Base-by-base conservation (phyloP, 2,888 invertebrate species). In the Gymnoscelis rufifasciata region DNA sequence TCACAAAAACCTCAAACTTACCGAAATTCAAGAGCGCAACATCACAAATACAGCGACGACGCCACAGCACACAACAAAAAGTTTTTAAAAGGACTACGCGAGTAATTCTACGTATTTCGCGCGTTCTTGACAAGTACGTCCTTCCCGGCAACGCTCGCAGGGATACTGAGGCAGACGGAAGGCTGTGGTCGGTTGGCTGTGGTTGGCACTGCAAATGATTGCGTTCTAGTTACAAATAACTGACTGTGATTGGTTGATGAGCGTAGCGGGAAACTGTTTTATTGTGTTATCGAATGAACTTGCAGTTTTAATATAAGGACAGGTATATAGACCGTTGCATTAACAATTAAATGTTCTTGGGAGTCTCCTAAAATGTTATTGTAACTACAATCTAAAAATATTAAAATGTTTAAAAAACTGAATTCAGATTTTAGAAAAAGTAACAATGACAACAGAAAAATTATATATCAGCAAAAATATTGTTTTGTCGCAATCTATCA, bases 201-300 rank as follows among this genome's bases (percentile, higher is more conserved):
- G 45, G 50, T 43, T 44, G 62, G 63, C 59, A 66, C 71, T 72
- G 71, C 65, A 69, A 75, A 73, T 75, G 71, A 79, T 70, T 67
- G 66, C 59, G 64, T 69, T 71, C 70, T 49, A 75, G 69, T 77
- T 78, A 69, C 62, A 68, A 74, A 72, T 61, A 65, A 53, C 57
- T 57, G 54, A 60, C 41, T 40, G 54, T 46, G 37, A 54, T 64
- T 37, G 5, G 37, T 54, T 52, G 52, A 53, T 45, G 13, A 23
- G 43, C 27, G 8, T 8, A 29, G 43, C 43, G 47, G 24, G 43
- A 13, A 7, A 35, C 11, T 4, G 11, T 23, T 23, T 19, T 5
- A 19, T 19, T 19, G 19, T 19, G 5, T 19, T 19, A 19, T 19
- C 19, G 19, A 19, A 19, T 19, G 19, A 19, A 26, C n/a, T n/a